Evolutionary conservation across 2,888 invertebrate species (phyloP), one percentile per base, ranked within the genome.

Genomic region (Hirtodrosophila histrioides): DNA sequence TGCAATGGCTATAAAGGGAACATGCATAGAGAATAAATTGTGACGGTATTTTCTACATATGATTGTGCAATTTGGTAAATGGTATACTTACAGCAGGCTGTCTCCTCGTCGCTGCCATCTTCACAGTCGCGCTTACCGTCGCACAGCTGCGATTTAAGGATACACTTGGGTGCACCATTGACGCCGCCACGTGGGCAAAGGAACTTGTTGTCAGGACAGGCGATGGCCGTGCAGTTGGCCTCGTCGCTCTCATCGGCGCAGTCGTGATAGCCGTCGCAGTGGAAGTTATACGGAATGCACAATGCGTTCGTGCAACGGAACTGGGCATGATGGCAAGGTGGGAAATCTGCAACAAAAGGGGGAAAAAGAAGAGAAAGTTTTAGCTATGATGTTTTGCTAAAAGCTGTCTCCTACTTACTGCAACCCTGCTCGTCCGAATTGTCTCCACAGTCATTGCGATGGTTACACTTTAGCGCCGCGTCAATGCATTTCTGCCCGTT

Each of bases 201-300:
- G 92, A 97, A 98, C 93, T 97, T 97, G 91, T 96, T 96, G 85
- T 96, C 96, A 11, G 97, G 96, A 92, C 98, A 98, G 10, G 96
- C 95, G 69, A 97, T 95, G 58, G 95, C 94, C 9, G 96, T 96
- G 92, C 97, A 97, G 93, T 97, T 96, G 75, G 94, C 94, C 89
- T 98, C 97, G 91, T 97, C 97, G 10, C 96, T 96, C 36, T 96
- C 96, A 89, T 99, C 99, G 0, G 95, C 94, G 92, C 99, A 99
- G 92, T 99, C 99, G 69, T 95, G 94, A 92, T 96, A 96, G 27
- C 97, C 96, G 72, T 92, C 92, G 92, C 97, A 97, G 90, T 95
- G 96, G 92, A 95, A 97, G 48, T 94, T 94, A 49, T 94, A 94
- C 0, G 98, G 98, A 85, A 99, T 98, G 92, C 99, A 99, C 9